Conservation (phyloP, 2,113 vertebrate genomes). For the Theropithecus gelada region DNA sequence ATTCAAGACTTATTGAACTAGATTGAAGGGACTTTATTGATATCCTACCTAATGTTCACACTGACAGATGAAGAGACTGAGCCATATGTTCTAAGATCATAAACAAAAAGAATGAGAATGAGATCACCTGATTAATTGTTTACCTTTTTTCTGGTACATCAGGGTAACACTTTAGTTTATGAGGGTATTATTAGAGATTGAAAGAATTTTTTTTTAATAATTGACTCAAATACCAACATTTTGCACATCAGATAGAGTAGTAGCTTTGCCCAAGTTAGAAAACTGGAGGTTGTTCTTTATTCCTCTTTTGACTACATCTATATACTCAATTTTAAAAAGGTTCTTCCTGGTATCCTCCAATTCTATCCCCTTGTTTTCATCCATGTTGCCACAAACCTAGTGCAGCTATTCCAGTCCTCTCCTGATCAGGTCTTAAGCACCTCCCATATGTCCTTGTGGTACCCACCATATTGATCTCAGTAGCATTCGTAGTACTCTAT, state of each 20-base stretch:
- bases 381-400: fast-evolving
- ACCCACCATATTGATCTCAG: not conserved
- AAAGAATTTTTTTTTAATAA: not conserved
- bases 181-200: not conserved
- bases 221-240: not conserved
- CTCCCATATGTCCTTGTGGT: fast-evolving
- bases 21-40: not conserved
- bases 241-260: not conserved
- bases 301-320: not conserved
- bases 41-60: not conserved
- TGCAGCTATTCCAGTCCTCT: not conserved
- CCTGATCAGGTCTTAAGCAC: not conserved
- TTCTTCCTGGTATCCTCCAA: not conserved
- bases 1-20: not conserved
- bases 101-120: not conserved
- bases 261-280: not conserved
- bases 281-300: not conserved
- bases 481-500: not conserved
- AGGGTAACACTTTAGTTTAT: not conserved
- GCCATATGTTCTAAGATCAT: not conserved
- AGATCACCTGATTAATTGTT: not conserved
- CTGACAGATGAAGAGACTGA: not conserved
- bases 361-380: not conserved
- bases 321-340: not conserved
- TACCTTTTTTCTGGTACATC: not conserved